Evolutionary conservation across 2,888 invertebrate genomes (phyloP), one percentile per base, ranked within the genome.

Genomic region (Polyommatus iphigenia): DNA sequence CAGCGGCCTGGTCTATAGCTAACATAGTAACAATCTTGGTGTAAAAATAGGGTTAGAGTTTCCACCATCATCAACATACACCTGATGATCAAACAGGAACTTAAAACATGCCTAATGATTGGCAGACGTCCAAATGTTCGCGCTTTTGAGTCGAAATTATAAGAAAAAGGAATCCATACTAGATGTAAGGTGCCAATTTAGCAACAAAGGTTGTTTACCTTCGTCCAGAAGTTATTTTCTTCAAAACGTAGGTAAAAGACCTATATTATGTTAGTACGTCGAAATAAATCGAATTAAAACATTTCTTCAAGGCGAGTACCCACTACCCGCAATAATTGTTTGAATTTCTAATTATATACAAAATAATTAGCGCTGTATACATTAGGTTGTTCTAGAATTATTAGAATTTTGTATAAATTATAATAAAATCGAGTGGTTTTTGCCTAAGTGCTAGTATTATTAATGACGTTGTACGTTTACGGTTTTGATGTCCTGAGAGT

Each of bases 151-250:
- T 67, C 4, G 67, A 67, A 67, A 67, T 67, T 18, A 67, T 67
- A 67, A 32, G 67, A 67, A 67, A 67, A 67, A 67, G 67, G 15
- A 67, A 67, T 67, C 67, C 29, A 67, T 67, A 67, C 67, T 67
- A 67, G 67, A 67, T 18, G 67, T 32, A 67, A 32, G 67, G 67
- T 67, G 67, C 67, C 67, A 67, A 67, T 67, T 29, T 67, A 67
- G 29, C 32, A 15, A 67, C 32, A 67, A 67, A 67, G 67, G 67
- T 67, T 67, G 67, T 67, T 67, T 67, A 67, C 67, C 67, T 32
- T 67, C 29, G 67, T 67, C 15, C 67, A 67, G 67, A 32, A 32
- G 15, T 67, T 32, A 67, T 67, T 67, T 67, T 67, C 5, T 32
- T 18, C 29, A 62, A 24, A 62, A 62, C 62, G n/a, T 59, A 54